Evolutionary conservation across 2,113 vertebrate genomes (phyloP), one percentile per base, ranked within the genome.

Genomic region (Upupa epops): DNA sequence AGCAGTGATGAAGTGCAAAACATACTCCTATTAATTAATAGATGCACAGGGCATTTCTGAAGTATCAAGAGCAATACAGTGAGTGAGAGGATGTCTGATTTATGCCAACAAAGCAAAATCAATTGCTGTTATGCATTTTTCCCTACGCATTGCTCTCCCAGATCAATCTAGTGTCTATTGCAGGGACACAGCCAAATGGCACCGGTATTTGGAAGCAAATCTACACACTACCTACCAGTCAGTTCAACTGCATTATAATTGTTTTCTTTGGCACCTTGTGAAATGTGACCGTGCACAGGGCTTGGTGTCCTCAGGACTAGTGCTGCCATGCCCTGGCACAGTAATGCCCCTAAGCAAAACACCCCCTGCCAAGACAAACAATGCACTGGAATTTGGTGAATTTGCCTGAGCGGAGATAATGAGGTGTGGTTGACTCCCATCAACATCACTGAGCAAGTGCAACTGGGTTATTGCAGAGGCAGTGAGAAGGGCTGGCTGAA

Each of bases 351-450:
- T 78, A 31, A 5, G 63, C 81, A 87, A 72, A 56, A 17, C 8
- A 81, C 11, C 14, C 16, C 70, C 64, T 94, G 68, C 87, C 93
- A 94, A 94, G 22, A 81, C 37, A 91, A 94, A 85, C 85, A 83
- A n/a, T 8, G 42, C 15, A 63, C 74, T 75, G 63, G 79, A 88
- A 91, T 87, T 83, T 66, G 52, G 54, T 91, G 52, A 37, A 28
- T 61, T 90, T 91, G 90, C 90, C 70, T 75, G 56, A 79, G 58
- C 56, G 76, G n/a, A 68, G 64, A 83, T 94, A 95, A 96, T 90
- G 90, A 96, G 63, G 82, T 93, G 94, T 58, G 60, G 60, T 45
- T 91, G 91, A 96, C 68, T 93, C 46, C 32, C 80, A 91, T 64
- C 73, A 92, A 83, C 61, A 34, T 83, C 71, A 58, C 25, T 14